A percentile compares a stretch with the other conserved stretches of the same genome.
These are phyloP conservation scores for Xiphydria camelus DNA, from an alignment of 2,888 invertebrate species.

Conservation along the genomic window DNA sequence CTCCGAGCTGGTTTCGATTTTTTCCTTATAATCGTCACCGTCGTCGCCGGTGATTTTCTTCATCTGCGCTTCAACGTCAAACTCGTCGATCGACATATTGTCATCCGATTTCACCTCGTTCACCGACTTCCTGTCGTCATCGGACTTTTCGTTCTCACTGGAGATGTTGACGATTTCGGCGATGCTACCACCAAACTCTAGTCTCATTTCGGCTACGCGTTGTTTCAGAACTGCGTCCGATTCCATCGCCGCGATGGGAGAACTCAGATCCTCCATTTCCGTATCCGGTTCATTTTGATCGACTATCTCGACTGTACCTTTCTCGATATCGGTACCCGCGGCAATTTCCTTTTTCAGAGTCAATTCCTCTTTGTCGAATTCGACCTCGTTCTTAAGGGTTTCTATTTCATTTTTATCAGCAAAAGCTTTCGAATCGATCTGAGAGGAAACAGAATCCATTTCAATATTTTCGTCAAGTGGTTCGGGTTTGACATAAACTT, in stretches of 20 bases:
- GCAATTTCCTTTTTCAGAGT: constrained; percentile 15
- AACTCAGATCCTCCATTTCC: constrained; percentile 57
- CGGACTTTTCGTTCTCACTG: constrained; percentile 36
- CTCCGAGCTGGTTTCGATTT: constrained; percentile 43
- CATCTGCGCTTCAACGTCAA: constrained; percentile 55
- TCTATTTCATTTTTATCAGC: constrained; percentile 16
- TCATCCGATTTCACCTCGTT: constrained; percentile 40
- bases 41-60: constrained; percentile 54
- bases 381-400: constrained; percentile 7
- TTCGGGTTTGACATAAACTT: constrained; percentile 12
- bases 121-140: constrained; percentile 27
- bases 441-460: constrained; percentile 8
- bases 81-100: constrained; percentile 49
- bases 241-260: constrained; percentile 52
- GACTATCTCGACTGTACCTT: constrained; percentile 56
- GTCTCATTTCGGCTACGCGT: constrained; percentile 58
- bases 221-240: constrained; percentile 58
- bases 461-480: constrained; percentile 8
- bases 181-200: constrained; percentile 54
- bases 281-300: constrained; percentile 47
- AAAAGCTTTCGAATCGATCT: not conserved
- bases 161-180: constrained; percentile 30
- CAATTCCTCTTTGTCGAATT: constrained; percentile 11
- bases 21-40: constrained; percentile 52
- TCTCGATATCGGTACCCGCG: constrained; percentile 20